Conservation (phyloP, 1,140 invertebrate species). For the Gryllus bimaculatus region DNA sequence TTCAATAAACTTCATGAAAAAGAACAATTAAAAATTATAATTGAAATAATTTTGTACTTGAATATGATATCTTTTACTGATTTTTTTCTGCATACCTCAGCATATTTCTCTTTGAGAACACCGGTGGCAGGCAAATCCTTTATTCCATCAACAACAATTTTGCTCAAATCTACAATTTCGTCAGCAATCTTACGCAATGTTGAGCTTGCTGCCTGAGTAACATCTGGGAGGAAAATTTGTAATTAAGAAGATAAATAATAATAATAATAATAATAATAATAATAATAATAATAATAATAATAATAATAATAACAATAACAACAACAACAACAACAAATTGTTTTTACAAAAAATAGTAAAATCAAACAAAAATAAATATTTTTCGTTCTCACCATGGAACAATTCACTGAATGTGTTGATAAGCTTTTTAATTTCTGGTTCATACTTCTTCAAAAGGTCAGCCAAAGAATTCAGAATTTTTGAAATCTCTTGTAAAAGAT, state of each 20-base stretch:
- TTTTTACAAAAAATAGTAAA: background rate
- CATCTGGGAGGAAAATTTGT: background rate
- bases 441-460: constrained; percentile 35
- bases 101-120: constrained; percentile 30
- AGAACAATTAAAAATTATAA: background rate
- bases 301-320: too few species aligned
- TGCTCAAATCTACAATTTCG: constrained; percentile 36
- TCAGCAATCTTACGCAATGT: constrained; percentile 33
- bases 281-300: background rate
- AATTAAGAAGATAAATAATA: background rate
- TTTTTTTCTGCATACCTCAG: constrained; percentile 22
- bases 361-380: too few species aligned
- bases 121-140: constrained; percentile 44
- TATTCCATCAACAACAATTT: constrained; percentile 35
- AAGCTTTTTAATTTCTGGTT: constrained; percentile 55
- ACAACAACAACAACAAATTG: too few species aligned
- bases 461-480: constrained; percentile 1
- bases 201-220: background rate
- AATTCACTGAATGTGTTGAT: constrained; percentile 42
- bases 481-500: background rate
- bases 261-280: background rate
- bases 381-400: constrained; percentile 23
- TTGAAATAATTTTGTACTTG: background rate
- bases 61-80: background rate
- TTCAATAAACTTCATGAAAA: background rate